These are phyloP conservation scores for Tachysurus vachellii DNA, from an alignment of 2,113 vertebrate genomes.

Conservation along the genomic window DNA sequence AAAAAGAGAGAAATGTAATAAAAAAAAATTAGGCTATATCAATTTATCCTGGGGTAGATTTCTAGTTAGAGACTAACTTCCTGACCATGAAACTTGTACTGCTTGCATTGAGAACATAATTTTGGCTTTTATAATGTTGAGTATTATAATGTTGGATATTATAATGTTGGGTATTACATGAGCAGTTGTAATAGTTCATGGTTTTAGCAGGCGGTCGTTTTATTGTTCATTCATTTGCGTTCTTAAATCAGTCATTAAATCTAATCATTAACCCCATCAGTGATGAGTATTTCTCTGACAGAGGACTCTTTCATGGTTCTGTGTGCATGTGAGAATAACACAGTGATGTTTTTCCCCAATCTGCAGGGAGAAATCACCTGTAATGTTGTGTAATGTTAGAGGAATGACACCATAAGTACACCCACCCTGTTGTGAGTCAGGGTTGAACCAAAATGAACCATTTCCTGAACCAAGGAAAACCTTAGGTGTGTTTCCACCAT, in stretches of 20 bases:
- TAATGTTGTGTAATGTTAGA: neutral
- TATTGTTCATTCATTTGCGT: neutral
- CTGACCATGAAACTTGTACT: too few relatives aligned
- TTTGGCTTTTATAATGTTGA: too few relatives aligned
- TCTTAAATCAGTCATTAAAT: neutral
- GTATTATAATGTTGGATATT: too few relatives aligned
- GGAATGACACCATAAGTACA: neutral
- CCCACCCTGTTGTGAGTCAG: neutral
- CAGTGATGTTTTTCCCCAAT: neutral
- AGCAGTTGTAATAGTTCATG: too few relatives aligned
- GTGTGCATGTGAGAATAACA: neutral
- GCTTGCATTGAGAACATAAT: too few relatives aligned
- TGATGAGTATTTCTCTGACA: neutral
- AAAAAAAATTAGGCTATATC: too few relatives aligned
- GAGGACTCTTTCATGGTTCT: neutral
- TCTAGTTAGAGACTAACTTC: too few relatives aligned
- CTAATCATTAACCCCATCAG: constrained; percentile 12
- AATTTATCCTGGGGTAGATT: too few relatives aligned
- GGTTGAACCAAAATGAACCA: neutral
- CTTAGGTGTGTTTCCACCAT: neutral
- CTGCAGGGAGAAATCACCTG: neutral
- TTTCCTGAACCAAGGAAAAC: neutral
- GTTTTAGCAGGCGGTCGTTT: neutral
- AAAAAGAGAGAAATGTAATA: too few relatives aligned
- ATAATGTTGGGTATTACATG: too few relatives aligned